Percentiles rank a stretch among this genome's conserved stretches.
Conservation (phyloP, 2,888 invertebrate genomes). For the Elmis aenea region DNA sequence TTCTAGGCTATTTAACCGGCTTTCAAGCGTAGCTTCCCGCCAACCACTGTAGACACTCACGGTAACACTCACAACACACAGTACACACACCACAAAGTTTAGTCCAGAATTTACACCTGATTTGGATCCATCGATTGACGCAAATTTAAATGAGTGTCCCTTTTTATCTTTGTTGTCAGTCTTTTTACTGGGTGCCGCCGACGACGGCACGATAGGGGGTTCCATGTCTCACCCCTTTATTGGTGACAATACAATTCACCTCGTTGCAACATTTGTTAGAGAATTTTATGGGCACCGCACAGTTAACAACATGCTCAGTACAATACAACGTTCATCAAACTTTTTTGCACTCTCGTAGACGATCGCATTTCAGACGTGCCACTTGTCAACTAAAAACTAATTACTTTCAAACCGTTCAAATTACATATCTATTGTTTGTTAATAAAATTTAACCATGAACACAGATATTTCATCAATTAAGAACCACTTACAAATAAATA, state of each 20-base stretch:
- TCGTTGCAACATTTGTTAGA: conserved; percentile 31
- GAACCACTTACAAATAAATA: too few relatives aligned
- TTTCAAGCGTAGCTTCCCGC: conserved; percentile 53
- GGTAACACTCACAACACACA: conserved; percentile 59
- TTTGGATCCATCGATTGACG: conserved; percentile 12
- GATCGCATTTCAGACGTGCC: too few relatives aligned
- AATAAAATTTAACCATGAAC: too few relatives aligned
- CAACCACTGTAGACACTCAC: conserved; percentile 58
- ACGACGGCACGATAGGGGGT: conserved; percentile 32
- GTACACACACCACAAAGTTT: conserved; percentile 55
- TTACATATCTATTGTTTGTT: too few relatives aligned
- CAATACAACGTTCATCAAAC: too few relatives aligned
- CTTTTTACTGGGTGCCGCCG: conserved; percentile 25
- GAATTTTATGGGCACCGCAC: too few relatives aligned
- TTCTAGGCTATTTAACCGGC: conserved; percentile 52
- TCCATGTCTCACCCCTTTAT: conserved; percentile 37
- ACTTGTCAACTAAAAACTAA: too few relatives aligned
- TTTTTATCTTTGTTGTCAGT: conserved; percentile 22
- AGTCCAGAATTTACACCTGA: conserved; percentile 26
- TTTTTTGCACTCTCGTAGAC: too few relatives aligned
- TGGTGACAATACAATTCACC: conserved; percentile 28
- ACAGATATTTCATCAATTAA: too few relatives aligned
- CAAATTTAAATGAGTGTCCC: conserved; percentile 11
- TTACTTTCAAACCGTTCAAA: too few relatives aligned
- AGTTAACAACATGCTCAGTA: too few relatives aligned